Conservation (phyloP, 2,113 vertebrate genomes). For the Cacatua alba region DNA sequence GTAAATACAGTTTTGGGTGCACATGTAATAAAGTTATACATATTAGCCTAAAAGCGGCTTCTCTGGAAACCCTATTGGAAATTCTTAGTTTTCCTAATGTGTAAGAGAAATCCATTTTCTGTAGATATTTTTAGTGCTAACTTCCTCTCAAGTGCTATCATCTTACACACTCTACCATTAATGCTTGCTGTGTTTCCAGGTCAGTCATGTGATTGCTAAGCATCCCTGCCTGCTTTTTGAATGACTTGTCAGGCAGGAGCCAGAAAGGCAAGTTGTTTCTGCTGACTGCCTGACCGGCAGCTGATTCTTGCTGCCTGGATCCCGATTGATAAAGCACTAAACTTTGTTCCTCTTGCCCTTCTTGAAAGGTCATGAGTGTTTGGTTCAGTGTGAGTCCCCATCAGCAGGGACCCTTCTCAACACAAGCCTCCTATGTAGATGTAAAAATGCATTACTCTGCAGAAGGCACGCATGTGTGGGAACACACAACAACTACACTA, state of each 20-base stretch:
- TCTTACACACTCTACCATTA: conserved; percentile 70
- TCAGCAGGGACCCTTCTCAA: conserved; percentile 20
- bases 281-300: neutral
- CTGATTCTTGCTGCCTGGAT: neutral
- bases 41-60: conserved; percentile 46
- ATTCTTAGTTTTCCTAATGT: conserved; percentile 64
- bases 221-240: conserved; percentile 51
- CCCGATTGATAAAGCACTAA: neutral
- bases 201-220: conserved; percentile 65
- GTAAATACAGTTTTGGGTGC: neutral
- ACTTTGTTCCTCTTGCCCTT: neutral
- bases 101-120: conserved; percentile 72
- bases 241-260: conserved; percentile 47
- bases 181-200: conserved; percentile 62
- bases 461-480: conserved; percentile 51
- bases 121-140: conserved; percentile 71
- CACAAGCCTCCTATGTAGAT: neutral
- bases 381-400: neutral
- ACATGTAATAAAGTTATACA: neutral
- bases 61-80: conserved; percentile 59
- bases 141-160: conserved; percentile 62
- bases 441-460: conserved; percentile 47
- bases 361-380: neutral
- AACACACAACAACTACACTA: conserved; percentile 30
- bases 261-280: neutral